A percentile compares a stretch with the other conserved stretches of the same genome.
These are phyloP conservation scores for Meandrusa payeni DNA, from an alignment of 2,888 invertebrate species.

Conservation along the genomic window DNA sequence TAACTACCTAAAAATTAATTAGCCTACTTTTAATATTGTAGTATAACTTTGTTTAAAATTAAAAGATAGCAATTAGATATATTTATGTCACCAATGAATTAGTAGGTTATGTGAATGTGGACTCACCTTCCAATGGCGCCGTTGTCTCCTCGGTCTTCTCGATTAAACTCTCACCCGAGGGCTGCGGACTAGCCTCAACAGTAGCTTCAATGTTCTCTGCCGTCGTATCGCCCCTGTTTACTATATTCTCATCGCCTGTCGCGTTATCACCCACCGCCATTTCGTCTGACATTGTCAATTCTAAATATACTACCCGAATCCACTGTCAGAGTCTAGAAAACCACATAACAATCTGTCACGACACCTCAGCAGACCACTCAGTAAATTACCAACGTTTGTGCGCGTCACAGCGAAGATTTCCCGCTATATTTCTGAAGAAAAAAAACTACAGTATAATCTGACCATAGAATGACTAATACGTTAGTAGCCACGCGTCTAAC, in stretches of 20 bases:
- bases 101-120: conserved; percentile 39
- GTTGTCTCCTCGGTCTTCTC: conserved; percentile 35
- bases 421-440: conserved; percentile 68
- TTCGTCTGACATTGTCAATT: conserved; percentile 76
- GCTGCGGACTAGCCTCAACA: conserved; percentile 38
- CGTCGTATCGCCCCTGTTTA: conserved; percentile 45
- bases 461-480: conserved; percentile 10
- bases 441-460: conserved; percentile 32
- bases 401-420: conserved; percentile 75
- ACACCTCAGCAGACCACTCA: conserved; percentile 53
- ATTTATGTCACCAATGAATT: conserved; percentile 31
- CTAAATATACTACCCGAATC: conserved; percentile 53
- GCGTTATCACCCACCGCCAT: conserved; percentile 74
- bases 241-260: conserved; percentile 53
- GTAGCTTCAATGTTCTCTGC: conserved; percentile 39
- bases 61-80: conserved; percentile 31
- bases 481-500: conserved; percentile 5
- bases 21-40: too few species aligned
- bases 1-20: too few species aligned
- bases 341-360: conserved; percentile 68
- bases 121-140: conserved; percentile 29
- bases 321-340: conserved; percentile 61
- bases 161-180: conserved; percentile 35
- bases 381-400: conserved; percentile 60
- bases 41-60: neutral